Evolutionary conservation across 2,113 vertebrate genomes (phyloP).

Genomic region (Turdus rufiventris): DNA sequence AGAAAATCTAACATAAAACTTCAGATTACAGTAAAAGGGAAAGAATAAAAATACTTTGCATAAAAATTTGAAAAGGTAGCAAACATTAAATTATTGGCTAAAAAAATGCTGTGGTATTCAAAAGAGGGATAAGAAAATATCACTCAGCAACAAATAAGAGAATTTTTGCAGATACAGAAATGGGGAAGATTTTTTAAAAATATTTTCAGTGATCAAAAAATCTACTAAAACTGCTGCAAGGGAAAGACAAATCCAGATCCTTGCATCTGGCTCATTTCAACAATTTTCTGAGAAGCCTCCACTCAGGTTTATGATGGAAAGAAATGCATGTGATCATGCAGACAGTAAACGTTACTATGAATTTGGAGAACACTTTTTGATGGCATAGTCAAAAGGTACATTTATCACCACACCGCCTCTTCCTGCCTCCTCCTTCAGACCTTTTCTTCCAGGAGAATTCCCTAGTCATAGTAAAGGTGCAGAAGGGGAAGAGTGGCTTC

Average conservation of each 20-base stretch:
- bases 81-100: neutral
- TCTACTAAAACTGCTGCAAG: neutral
- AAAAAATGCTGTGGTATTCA: neutral
- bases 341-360: neutral
- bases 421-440: neutral
- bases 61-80: neutral
- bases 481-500: neutral
- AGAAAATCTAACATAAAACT: neutral
- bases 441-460: neutral
- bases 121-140: neutral
- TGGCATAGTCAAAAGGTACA: neutral
- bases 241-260: neutral
- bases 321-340: neutral
- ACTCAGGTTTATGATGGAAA: neutral
- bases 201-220: neutral
- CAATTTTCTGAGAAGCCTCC: neutral
- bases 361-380: neutral
- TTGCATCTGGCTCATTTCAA: neutral
- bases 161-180: neutral
- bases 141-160: neutral
- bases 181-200: neutral
- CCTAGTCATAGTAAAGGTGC: neutral
- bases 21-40: neutral
- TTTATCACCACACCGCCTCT: neutral
- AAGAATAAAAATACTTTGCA: neutral